phyloP scores from a whole-genome alignment of 2,888 invertebrate genomes.

The Andrena dorsata region DNA sequence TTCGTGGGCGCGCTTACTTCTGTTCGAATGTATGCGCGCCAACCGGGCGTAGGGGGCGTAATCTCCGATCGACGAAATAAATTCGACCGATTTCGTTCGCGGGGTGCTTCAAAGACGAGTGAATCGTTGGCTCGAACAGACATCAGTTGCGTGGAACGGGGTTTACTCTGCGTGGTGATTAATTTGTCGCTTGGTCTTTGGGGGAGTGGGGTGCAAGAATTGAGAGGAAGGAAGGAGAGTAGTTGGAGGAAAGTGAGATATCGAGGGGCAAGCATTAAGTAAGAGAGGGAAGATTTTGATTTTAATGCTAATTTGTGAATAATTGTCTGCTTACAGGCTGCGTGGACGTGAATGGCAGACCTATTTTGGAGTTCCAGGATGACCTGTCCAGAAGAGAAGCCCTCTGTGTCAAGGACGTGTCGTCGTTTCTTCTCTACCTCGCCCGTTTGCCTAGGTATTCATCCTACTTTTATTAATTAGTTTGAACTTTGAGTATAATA shows the following conservation, averaged over 20 bases:
- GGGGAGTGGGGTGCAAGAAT: no score
- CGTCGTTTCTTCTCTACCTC: conserved; percentile 90
- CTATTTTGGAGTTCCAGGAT: conserved; percentile 88
- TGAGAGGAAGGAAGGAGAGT: no score
- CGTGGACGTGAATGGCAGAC: conserved; percentile 88
- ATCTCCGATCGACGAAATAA: conserved; percentile 18
- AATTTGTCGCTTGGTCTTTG: not conserved
- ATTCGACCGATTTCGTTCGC: conserved; percentile 3
- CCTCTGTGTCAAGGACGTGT: conserved; percentile 89
- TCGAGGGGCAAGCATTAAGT: no score
- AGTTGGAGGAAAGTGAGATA: no score
- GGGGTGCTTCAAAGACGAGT: not conserved
- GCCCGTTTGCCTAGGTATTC: conserved; percentile 89
- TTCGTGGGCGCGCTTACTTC: conserved; percentile 24
- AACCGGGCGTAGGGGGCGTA: not conserved
- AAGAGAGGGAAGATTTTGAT: not conserved
- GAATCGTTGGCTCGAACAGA: not conserved
- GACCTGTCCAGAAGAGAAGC: conserved; percentile 88
- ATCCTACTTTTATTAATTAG: not conserved
- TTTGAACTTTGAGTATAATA: no score
- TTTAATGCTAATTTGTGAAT: not conserved
- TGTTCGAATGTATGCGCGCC: not conserved
- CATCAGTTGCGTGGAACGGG: not conserved
- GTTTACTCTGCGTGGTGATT: conserved; percentile 4
- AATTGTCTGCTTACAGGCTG: conserved; percentile 87